phyloP scores from a whole-genome alignment of 2,113 vertebrate genomes.

The Oxygymnocypris stewartii region DNA sequence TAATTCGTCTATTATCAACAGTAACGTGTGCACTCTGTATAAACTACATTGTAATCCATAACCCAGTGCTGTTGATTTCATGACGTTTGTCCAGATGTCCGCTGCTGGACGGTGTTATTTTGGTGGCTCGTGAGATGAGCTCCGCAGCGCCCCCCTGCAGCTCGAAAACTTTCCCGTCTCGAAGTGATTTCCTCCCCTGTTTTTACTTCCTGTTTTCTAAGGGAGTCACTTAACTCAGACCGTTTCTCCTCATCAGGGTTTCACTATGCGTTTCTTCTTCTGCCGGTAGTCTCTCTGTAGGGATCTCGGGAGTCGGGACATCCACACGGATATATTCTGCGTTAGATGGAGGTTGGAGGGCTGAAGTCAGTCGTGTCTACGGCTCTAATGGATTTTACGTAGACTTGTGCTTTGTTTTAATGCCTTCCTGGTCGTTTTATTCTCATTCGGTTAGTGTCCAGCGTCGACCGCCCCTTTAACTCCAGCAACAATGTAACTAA shows the following conservation, averaged over 20 bases:
- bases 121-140: background rate
- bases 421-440: constrained; percentile 9
- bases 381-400: constrained; percentile 82
- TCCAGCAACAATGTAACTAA: constrained; percentile 33
- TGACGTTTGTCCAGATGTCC: background rate
- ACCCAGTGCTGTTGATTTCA: background rate
- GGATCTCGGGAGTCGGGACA: background rate
- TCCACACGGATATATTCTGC: background rate
- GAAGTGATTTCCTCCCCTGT: constrained; percentile 61
- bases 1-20: background rate
- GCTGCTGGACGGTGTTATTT: background rate
- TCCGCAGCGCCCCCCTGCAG: constrained; percentile 60
- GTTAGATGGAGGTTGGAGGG: constrained; percentile 46
- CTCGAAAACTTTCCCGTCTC: constrained; percentile 59
- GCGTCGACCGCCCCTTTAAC: background rate
- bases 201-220: constrained; percentile 66
- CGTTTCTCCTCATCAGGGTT: constrained; percentile 42
- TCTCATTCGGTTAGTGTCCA: background rate
- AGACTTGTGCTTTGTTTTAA: constrained; percentile 53
- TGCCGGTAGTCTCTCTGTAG: background rate
- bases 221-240: constrained; percentile 55
- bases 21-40: background rate
- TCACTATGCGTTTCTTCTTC: constrained; percentile 8
- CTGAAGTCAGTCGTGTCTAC: constrained; percentile 38
- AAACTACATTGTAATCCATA: background rate